Conservation (phyloP, 2,888 invertebrate species). For the Epistrophella euchroma region DNA sequence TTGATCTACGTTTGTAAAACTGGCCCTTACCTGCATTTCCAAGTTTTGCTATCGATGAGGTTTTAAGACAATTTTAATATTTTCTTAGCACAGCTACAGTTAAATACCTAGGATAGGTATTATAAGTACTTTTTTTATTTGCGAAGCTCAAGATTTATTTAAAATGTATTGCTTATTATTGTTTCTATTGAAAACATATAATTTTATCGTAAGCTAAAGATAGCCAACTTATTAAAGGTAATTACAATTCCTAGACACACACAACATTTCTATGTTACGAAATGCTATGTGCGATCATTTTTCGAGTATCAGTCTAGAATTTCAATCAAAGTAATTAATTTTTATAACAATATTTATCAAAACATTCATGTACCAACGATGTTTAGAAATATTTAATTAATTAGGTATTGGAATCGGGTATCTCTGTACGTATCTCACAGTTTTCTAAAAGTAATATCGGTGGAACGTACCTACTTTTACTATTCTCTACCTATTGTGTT, state of each 20-base stretch:
- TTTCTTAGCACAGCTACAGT: too few relatives aligned
- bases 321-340: not conserved
- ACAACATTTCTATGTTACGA: constrained; percentile 7
- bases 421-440: not conserved
- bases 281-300: constrained; percentile 6
- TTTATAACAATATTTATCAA: constrained; percentile 10
- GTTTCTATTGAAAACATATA: not conserved
- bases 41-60: too few relatives aligned
- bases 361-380: constrained; percentile 1
- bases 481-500: too few relatives aligned
- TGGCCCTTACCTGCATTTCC: too few relatives aligned
- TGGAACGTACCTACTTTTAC: too few relatives aligned
- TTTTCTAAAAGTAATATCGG: too few relatives aligned
- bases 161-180: not conserved
- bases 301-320: not conserved
- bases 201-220: not conserved
- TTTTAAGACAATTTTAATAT: too few relatives aligned
- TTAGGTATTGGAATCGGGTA: not conserved
- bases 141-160: not conserved
- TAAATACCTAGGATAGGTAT: too few relatives aligned
- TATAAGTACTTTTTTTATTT: too few relatives aligned
- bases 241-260: not conserved
- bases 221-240: not conserved
- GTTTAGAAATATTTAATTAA: constrained; percentile 8
- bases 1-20: too few relatives aligned